Evolutionary conservation across 2,797 vertebrate species (phyloP), one percentile per base, ranked within the genome.

Genomic region (Pseudomugil gertrudae): DNA sequence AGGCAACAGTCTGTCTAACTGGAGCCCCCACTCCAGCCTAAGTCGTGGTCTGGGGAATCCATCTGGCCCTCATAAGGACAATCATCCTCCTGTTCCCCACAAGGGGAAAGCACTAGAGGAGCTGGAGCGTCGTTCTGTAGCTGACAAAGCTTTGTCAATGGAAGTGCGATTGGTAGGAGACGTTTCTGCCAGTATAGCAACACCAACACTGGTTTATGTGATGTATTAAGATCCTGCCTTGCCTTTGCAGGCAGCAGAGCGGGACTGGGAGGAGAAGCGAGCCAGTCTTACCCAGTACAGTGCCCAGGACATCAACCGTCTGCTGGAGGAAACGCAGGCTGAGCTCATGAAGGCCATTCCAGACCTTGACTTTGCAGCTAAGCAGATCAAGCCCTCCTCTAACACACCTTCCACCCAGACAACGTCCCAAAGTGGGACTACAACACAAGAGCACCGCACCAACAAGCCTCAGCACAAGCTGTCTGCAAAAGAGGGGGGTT

Each of bases 321-420:
- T 99, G 7, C 93, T 99, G 90, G 97, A 99, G 81, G 98, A 99
- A 92, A 99, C 98, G 0, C 97, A 99, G 83, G 98, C 96, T 0
- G 97, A 99, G 91, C 92, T 99, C 32, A 95, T 99, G 95, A 99
- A 99, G 89, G 97, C 98, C 74, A 99, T 99, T 69, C 97, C 97
- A 0, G 97, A 99, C 90, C 92, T 99, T 89, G 97, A 98, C 69
- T 98, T 98, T 61, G 96, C 96, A 0, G 96, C 96, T 90, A 98
- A 97, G 90, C 95, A 96, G 89, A 96, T 97, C 69, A 92, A 93
- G 36, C 83, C 92, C 3, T 87, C 86, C 45, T 76, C 89, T 65
- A 85, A 81, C 76, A 67, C 81, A 8, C 71, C 85, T 0, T 69
- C 86, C 43, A 45, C 72, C 53, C 91, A 90, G 67, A 78, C 10